Conservation (phyloP, 2,888 invertebrate genomes). For the Cephonodes hylas region DNA sequence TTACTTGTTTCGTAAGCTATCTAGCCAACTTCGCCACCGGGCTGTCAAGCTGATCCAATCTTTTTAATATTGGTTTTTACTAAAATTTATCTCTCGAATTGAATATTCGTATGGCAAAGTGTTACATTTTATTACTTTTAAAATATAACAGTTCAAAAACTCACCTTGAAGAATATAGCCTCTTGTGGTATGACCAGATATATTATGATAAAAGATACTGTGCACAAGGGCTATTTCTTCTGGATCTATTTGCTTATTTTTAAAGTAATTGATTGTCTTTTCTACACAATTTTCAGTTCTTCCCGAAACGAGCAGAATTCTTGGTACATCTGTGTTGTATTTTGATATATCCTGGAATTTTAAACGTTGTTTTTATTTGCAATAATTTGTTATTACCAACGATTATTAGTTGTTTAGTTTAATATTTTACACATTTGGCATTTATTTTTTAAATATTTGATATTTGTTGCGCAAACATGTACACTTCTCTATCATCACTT, state of each 20-base stretch:
- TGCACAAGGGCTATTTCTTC: constrained; percentile 75
- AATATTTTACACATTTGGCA: too few relatives aligned
- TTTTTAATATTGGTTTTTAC: background rate
- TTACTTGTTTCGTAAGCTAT: too few relatives aligned
- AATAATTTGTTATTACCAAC: too few relatives aligned
- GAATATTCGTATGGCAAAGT: too few relatives aligned
- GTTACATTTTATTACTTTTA: too few relatives aligned
- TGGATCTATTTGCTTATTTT: constrained; percentile 52
- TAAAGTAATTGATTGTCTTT: constrained; percentile 49
- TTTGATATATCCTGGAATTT: constrained; percentile 36
- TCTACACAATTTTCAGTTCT: constrained; percentile 70
- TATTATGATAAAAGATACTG: constrained; percentile 62
- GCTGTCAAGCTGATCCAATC: too few relatives aligned
- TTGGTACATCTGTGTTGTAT: constrained; percentile 53
- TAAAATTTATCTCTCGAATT: too few relatives aligned
- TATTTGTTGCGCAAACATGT: too few relatives aligned
- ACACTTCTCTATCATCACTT: too few relatives aligned
- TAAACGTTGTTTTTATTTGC: background rate
- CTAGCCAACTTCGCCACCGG: too few relatives aligned
- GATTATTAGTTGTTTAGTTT: too few relatives aligned
- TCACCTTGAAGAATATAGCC: constrained; percentile 80
- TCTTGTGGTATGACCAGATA: constrained; percentile 82
- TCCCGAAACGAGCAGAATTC: constrained; percentile 77
- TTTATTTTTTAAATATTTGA: too few relatives aligned
- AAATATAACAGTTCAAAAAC: constrained; percentile 5